phyloP scores from a whole-genome alignment of 2,113 vertebrate species.

The Leucopsar rothschildi region DNA sequence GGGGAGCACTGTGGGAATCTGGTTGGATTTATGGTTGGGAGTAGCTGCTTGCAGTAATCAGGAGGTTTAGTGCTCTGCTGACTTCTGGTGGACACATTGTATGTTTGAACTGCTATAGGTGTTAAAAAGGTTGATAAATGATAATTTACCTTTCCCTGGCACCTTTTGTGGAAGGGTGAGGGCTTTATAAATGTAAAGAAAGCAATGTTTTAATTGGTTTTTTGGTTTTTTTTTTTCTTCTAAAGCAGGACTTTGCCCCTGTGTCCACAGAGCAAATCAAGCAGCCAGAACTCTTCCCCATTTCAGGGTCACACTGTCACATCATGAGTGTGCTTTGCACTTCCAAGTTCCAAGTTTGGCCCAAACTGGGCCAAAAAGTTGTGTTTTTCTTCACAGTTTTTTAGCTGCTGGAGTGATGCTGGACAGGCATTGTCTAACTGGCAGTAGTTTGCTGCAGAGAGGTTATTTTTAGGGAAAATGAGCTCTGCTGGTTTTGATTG shows the following conservation, averaged over 20 bases:
- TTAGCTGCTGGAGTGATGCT: not conserved
- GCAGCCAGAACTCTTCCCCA: not conserved
- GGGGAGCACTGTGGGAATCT: not conserved
- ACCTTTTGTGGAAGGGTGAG: not conserved
- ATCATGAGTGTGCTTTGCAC: not conserved
- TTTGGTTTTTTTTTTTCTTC: not conserved
- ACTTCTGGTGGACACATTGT: not conserved
- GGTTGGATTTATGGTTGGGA: not conserved
- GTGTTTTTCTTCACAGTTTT: not conserved
- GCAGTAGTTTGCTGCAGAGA: not conserved
- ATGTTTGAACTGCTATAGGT: not conserved
- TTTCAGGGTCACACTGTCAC: not conserved
- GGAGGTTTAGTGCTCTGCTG: not conserved
- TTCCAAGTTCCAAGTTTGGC: not conserved
- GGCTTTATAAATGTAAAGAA: not conserved
- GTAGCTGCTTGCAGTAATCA: not conserved
- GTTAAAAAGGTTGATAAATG: not conserved
- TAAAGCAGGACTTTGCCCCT: not conserved
- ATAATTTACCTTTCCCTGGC: not conserved
- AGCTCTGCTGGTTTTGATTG: not conserved
- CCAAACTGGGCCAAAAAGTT: not conserved
- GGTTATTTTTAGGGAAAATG: conserved; percentile 1
- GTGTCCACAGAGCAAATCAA: not conserved
- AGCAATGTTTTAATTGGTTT: not conserved
- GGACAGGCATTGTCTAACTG: not conserved